Percentiles rank a stretch among this genome's conserved stretches.
phyloP scores from a whole-genome alignment of 2,797 vertebrate species.

The Melanotaenia parkinsoni region DNA sequence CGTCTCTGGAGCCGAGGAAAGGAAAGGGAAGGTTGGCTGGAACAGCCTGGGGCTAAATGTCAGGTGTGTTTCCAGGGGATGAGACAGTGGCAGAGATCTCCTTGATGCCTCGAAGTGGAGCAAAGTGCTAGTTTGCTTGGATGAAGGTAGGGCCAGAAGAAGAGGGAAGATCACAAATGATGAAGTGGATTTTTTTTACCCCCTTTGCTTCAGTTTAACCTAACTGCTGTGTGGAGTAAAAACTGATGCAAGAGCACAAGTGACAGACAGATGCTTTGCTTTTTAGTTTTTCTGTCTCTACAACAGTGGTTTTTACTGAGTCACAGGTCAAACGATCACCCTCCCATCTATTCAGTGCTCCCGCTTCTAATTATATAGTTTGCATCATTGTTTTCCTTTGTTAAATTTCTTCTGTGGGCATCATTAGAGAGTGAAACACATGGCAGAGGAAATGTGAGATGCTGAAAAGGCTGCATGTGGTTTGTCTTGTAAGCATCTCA shows the following conservation, averaged over 20 bases:
- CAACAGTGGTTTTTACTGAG: slow-evolving; percentile 11
- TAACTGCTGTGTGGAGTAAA: slow-evolving; percentile 1
- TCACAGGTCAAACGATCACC: slow-evolving; percentile 38
- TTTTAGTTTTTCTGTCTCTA: slow-evolving; percentile 3
- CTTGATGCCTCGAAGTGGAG: slow-evolving; percentile 74
- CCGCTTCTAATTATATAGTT: slow-evolving; percentile 25
- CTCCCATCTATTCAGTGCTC: slow-evolving; percentile 38
- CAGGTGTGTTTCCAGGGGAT: slow-evolving; percentile 76
- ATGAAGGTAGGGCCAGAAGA: slow-evolving; percentile 7
- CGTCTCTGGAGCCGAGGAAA: slow-evolving; percentile 72
- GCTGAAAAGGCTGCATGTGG: slow-evolving; percentile 28
- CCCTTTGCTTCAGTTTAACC: slow-evolving; percentile 1
- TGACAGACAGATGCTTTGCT: slow-evolving; percentile 16
- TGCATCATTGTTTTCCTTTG: slow-evolving; percentile 12
- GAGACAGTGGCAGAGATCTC: slow-evolving; percentile 62
- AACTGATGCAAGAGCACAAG: slow-evolving; percentile 17
- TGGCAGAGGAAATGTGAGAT: slow-evolving; percentile 38
- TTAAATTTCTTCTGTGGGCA: slow-evolving; percentile 23
- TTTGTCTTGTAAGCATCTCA: slow-evolving; percentile 62
- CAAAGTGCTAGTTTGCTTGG: slow-evolving; percentile 38
- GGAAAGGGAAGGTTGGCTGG: slow-evolving; percentile 50
- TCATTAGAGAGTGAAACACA: slow-evolving; percentile 26
- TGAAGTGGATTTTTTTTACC: background rate
- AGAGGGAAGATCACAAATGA: slow-evolving; percentile 26
- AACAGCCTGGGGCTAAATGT: slow-evolving; percentile 80